Percentiles rank a stretch among this genome's conserved stretches.
phyloP scores from a whole-genome alignment of 2,113 vertebrate species.

The Tyrannus savana region DNA sequence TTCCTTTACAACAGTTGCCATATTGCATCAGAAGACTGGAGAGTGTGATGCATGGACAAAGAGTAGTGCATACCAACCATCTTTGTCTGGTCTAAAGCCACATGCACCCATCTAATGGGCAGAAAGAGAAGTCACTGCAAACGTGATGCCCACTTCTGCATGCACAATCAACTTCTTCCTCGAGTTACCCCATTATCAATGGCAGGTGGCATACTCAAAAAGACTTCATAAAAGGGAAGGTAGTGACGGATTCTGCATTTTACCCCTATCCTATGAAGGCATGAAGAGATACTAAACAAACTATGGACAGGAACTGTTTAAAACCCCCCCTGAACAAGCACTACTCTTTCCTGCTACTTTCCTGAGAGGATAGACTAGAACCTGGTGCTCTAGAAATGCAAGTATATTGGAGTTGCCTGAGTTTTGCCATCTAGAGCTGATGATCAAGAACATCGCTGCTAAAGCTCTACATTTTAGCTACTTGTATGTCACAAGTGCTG shows the following conservation, averaged over 20 bases:
- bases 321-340: neutral
- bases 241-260: neutral
- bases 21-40: neutral
- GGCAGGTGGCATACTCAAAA: neutral
- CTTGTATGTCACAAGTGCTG: neutral
- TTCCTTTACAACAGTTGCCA: neutral
- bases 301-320: neutral
- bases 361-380: neutral
- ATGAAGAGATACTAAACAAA: neutral
- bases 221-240: neutral
- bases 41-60: neutral
- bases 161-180: neutral
- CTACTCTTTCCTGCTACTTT: neutral
- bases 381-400: neutral
- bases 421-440: neutral
- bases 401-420: neutral
- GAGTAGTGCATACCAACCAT: neutral
- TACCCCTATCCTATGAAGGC: neutral
- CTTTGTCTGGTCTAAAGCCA: neutral
- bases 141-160: accelerated
- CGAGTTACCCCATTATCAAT: neutral
- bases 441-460: neutral
- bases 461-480: neutral
- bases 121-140: neutral
- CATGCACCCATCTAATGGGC: accelerated